Evolutionary conservation across 2,888 invertebrate species (phyloP), one percentile per base, ranked within the genome.

Genomic region (Nasonia oneida): DNA sequence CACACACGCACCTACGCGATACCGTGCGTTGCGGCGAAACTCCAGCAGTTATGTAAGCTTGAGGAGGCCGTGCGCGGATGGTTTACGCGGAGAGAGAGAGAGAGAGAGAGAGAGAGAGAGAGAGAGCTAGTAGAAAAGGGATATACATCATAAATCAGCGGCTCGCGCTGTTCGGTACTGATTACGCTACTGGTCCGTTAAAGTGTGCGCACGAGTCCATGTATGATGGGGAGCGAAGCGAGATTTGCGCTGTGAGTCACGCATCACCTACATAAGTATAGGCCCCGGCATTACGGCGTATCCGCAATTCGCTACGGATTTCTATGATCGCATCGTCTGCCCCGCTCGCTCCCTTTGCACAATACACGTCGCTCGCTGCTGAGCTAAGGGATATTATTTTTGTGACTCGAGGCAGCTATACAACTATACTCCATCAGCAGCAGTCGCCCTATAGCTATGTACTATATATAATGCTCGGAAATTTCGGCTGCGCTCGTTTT

Each of bases 91-190:
- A n/a, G 71, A 71, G 71, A 71, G 73, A 71, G 71, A 71, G 71
- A 71, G 71, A 71, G 71, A 71, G 71, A 71, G 71, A 71, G 71
- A 71, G 71, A 71, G 71, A 71, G 71, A n/a, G 71, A 71, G 71
- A 71, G 73, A 71, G 71, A 37, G 71, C n/a, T 6, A 39, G 74
- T 39, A 84, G 74, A 87, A 85, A 83, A 85, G 78, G 81, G 87
- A 85, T 83, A 87, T 74, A 85, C 79, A 82, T 87, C 83, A 84
- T 87, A 85, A 87, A 87, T 87, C 87, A 87, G 71, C 23, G 76
- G 83, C 71, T 76, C 67, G 47, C 50, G 50, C 84, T 82, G 81
- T 74, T 83, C 64, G 75, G 85, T 83, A 87, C 87, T 87, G 87
- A 87, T 87, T 87, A 85, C 85, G 78, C 85, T 29, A 29, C 81